These are phyloP conservation scores for Aurelia sp. DNA, from an alignment of 30 jellyfish, hydroid and myxozoan species.

Conservation along the genomic window DNA sequence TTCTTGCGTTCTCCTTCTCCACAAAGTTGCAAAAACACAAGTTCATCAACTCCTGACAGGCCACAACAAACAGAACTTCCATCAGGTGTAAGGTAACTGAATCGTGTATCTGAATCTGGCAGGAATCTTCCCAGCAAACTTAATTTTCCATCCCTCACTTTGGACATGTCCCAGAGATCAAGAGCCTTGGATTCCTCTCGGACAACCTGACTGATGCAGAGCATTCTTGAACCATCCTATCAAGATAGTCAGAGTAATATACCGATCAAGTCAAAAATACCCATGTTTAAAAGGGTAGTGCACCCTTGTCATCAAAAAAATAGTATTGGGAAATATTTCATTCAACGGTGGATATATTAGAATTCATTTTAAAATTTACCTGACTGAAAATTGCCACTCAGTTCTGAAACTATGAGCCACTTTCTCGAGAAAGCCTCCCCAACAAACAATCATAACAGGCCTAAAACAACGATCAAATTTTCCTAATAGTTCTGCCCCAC, in stretches of 20 bases:
- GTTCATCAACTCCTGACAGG: slow-evolving; percentile 35
- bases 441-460: too few relatives aligned
- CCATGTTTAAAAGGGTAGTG: too few relatives aligned
- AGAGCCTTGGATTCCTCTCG: slow-evolving; percentile 26
- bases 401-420: too few relatives aligned
- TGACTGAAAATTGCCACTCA: too few relatives aligned
- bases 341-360: too few relatives aligned
- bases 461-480: too few relatives aligned
- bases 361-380: too few relatives aligned
- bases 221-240: slow-evolving; percentile 36
- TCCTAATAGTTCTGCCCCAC: too few relatives aligned
- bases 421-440: too few relatives aligned
- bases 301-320: too few relatives aligned
- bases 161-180: slow-evolving; percentile 69
- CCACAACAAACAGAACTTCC: slow-evolving; percentile 57
- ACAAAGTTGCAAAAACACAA: slow-evolving; percentile 51
- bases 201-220: slow-evolving; percentile 13
- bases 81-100: slow-evolving; percentile 35
- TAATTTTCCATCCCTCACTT: slow-evolving; percentile 26
- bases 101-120: slow-evolving; percentile 73
- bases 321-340: too few relatives aligned
- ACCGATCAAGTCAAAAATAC: neutral
- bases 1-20: slow-evolving; percentile 4
- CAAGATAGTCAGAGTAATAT: neutral
- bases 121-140: slow-evolving; percentile 34